These are phyloP conservation scores for Tethea ocularis DNA, from an alignment of 2,888 invertebrate species.

Conservation along the genomic window DNA sequence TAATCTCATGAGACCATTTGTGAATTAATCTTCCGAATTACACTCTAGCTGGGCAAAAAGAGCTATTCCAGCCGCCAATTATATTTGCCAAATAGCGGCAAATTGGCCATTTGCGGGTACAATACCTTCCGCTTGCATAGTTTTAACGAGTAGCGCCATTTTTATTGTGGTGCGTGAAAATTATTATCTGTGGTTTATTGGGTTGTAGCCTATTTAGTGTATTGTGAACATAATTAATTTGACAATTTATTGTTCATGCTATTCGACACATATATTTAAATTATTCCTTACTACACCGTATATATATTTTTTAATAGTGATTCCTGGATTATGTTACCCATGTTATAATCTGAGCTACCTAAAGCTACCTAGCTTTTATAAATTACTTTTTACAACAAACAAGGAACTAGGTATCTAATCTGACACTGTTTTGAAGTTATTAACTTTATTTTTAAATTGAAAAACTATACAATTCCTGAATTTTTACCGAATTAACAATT, in stretches of 20 bases:
- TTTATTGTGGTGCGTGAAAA: constrained; percentile 32
- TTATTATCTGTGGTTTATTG: constrained; percentile 22
- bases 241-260: background rate
- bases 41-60: constrained; percentile 56
- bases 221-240: background rate
- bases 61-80: constrained; percentile 61
- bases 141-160: constrained; percentile 45
- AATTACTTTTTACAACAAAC: too few species aligned
- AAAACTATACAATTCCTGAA: background rate
- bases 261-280: background rate
- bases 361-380: too few species aligned
- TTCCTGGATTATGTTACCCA: too few species aligned
- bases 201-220: background rate
- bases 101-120: constrained; percentile 68
- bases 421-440: too few species aligned
- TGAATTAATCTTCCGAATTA: constrained; percentile 70
- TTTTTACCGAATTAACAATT: background rate
- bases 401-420: too few species aligned
- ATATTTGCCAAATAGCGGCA: constrained; percentile 71
- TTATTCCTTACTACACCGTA: background rate
- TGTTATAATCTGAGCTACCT: too few species aligned
- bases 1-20: constrained; percentile 64
- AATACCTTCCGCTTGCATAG: constrained; percentile 68
- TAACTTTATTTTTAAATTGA: too few species aligned
- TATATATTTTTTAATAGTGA: background rate